Base-by-base conservation (phyloP, 2,797 vertebrate species). In the Thunnus albacares region DNA sequence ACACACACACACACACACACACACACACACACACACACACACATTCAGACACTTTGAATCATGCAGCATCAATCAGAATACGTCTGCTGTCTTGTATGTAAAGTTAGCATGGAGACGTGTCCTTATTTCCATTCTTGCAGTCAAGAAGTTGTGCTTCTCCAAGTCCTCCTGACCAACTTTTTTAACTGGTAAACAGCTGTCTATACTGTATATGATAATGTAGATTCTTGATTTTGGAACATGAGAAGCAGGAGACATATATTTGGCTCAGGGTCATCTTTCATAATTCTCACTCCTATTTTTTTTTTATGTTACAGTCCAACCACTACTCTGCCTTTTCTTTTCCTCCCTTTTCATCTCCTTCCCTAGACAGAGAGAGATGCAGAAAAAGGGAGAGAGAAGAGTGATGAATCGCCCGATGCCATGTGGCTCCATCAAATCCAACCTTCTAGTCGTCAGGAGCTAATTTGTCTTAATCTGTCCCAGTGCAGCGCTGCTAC, bases 381-480 rank as follows among this genome's bases (percentile, higher is more conserved):
- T 56, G 20, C 57, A 75, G 79, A 71, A 71, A 63, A 45, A 67
- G 76, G 74, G 66, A 13, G 41, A 66, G 43, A 58, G 56, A 71
- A 77, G 33, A 68, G 74, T 80, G 68, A 88, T 81, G 77, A 80
- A 93, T 87, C 51, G 33, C 60, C 79, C 57, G 79, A 79, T 28
- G 62, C 57, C 88, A 65, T 61, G 80, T 87, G 87, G 92, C 76
- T 81, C 77, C 85, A 79, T 91, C 91, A 94, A 86, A 91, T 84
- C 81, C 73, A 88, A 43, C 63, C 86, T 91, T 84, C 85, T 57
- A 18, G 84, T 85, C 24, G 43, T 84, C 77, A 74, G 78, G 47
- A 90, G 90, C 84, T 91, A 90, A 93, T 90, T 93, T 91, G 83
- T 89, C 80, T 94, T 95, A 88, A 90, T 71, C 88, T 82, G 82